Conservation (phyloP, 2,888 invertebrate genomes). For the Sinohyriopsis cumingii region DNA sequence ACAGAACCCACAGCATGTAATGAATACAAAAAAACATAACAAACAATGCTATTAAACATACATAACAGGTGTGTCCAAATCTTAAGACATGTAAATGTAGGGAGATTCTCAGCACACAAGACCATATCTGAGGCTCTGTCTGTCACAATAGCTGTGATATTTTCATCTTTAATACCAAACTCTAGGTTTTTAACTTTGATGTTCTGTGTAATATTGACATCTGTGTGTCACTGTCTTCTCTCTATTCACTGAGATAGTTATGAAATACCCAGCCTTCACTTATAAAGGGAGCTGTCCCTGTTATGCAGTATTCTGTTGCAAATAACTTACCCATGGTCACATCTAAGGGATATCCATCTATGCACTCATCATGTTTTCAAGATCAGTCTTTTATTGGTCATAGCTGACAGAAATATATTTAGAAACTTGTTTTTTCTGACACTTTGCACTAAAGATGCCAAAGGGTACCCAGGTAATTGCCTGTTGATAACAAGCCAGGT, state of each 20-base stretch:
- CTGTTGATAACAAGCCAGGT: no score
- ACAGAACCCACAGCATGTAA: no score
- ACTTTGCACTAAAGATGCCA: no score
- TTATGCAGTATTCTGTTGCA: constrained; percentile 6
- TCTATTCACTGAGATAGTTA: neutral
- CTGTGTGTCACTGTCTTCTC: neutral
- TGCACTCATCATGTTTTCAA: neutral
- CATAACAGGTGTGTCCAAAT: constrained; percentile 5
- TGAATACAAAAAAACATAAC: no score
- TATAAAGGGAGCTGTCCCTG: constrained; percentile 1
- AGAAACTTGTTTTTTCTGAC: no score
- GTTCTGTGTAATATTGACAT: neutral
- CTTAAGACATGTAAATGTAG: neutral
- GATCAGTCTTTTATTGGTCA: no score
- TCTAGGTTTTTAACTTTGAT: neutral
- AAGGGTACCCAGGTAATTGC: no score
- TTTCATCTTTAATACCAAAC: constrained; percentile 4
- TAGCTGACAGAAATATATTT: no score
- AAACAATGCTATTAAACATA: no score
- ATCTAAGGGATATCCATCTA: constrained; percentile 3
- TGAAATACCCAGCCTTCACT: neutral
- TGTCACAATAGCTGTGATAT: constrained; percentile 2
- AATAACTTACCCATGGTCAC: constrained; percentile 3
- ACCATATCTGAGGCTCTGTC: constrained; percentile 6
- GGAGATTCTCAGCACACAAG: neutral